These are phyloP conservation scores for Pecten maximus DNA, from an alignment of 2,888 invertebrate genomes.

Conservation along the genomic window DNA sequence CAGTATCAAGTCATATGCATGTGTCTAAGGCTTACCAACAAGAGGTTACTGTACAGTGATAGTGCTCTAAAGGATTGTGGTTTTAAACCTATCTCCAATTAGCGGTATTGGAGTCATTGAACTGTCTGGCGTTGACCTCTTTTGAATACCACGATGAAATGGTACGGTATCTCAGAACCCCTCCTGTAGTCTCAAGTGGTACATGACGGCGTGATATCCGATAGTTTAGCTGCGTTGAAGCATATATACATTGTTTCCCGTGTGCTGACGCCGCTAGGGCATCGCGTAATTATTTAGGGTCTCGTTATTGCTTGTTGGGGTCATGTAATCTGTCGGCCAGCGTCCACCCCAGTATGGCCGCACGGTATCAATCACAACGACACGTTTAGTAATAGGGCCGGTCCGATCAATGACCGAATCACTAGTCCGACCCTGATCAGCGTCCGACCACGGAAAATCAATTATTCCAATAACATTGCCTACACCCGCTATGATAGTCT, in stretches of 20 bases:
- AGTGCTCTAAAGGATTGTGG: background rate
- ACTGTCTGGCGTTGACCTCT: background rate
- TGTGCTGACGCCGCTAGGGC: conserved; percentile 9
- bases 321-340: conserved; percentile 2
- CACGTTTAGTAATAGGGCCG: background rate
- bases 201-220: background rate
- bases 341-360: background rate
- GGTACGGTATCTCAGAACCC: background rate
- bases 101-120: background rate
- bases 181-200: background rate
- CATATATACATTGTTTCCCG: background rate
- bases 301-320: conserved; percentile 20
- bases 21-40: too few relatives aligned
- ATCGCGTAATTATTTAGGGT: background rate
- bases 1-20: too few relatives aligned
- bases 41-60: too few relatives aligned
- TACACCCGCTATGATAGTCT: background rate
- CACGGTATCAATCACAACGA: background rate
- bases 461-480: background rate
- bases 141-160: background rate
- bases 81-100: background rate
- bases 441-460: background rate
- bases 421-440: background rate
- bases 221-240: background rate
- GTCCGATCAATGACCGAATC: conserved; percentile 12